phyloP scores from a whole-genome alignment of 2,797 vertebrate genomes.

The Falco cherrug region DNA sequence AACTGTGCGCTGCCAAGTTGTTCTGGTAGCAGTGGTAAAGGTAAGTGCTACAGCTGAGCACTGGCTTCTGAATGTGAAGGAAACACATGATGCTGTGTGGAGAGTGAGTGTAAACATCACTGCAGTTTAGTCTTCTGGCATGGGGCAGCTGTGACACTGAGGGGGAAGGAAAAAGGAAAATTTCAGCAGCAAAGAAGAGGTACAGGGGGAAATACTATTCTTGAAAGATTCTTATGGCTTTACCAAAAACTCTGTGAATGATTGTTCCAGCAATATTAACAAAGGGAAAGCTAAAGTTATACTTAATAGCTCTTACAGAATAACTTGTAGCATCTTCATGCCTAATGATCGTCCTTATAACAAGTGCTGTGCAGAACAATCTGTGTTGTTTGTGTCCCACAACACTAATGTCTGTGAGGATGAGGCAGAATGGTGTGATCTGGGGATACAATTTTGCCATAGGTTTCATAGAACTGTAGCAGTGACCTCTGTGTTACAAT shows the following conservation, averaged over 20 bases:
- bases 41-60: background rate
- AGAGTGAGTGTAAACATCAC: rapidly evolving
- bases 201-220: background rate
- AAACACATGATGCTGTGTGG: background rate
- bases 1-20: background rate
- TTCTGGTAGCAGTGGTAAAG: background rate
- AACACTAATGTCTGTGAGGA: background rate
- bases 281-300: background rate
- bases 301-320: background rate
- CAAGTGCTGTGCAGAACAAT: background rate
- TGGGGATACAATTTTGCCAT: slow-evolving; percentile 41
- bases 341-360: background rate
- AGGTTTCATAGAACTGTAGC: slow-evolving; percentile 38
- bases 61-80: background rate
- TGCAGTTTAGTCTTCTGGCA: background rate
- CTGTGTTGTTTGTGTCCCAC: background rate
- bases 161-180: background rate
- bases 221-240: background rate
- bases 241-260: background rate
- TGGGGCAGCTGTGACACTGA: background rate
- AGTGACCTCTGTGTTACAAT: background rate
- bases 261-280: slow-evolving; percentile 32
- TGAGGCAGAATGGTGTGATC: background rate
- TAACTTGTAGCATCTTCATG: slow-evolving; percentile 26
- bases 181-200: background rate